These are phyloP conservation scores for Lepidochitona cinerea DNA, from an alignment of 2,888 invertebrate species.

Conservation along the genomic window DNA sequence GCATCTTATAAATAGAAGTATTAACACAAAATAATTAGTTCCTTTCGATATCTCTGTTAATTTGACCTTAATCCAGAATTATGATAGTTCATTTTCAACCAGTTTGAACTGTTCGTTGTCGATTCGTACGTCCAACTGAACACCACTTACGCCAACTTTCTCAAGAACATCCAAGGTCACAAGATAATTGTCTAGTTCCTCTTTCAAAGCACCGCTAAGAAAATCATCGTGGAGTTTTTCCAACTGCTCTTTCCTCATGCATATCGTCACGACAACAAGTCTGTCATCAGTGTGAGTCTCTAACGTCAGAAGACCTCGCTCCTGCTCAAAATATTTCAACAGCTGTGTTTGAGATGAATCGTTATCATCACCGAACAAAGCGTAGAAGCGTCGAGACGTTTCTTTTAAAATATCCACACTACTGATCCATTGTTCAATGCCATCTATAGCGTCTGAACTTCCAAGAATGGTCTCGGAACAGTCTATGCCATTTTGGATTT, in stretches of 20 bases:
- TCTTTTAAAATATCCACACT: constrained; percentile 35
- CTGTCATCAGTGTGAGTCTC: constrained; percentile 48
- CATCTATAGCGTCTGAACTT: neutral
- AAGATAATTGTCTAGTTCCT: constrained; percentile 48
- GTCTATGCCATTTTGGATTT: neutral
- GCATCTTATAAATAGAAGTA: no score
- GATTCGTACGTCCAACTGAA: constrained; percentile 51
- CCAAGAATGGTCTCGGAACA: neutral
- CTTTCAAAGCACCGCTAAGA: constrained; percentile 45
- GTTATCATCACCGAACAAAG: constrained; percentile 42
- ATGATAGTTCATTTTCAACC: constrained; percentile 44
- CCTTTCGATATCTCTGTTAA: no score
- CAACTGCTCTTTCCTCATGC: constrained; percentile 57
- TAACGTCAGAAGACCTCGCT: constrained; percentile 62
- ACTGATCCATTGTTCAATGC: constrained; percentile 37
- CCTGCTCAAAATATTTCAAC: constrained; percentile 66
- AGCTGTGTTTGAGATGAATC: constrained; percentile 40
- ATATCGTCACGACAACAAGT: constrained; percentile 59
- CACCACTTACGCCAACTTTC: constrained; percentile 48
- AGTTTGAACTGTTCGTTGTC: constrained; percentile 52
- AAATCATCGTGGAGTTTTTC: constrained; percentile 50
- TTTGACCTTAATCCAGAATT: neutral
- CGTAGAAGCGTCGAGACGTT: constrained; percentile 43
- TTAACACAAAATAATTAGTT: no score
- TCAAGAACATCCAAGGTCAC: constrained; percentile 44